Evolutionary conservation across 2,888 invertebrate genomes (phyloP).

Genomic region (Heteropelma amictum): DNA sequence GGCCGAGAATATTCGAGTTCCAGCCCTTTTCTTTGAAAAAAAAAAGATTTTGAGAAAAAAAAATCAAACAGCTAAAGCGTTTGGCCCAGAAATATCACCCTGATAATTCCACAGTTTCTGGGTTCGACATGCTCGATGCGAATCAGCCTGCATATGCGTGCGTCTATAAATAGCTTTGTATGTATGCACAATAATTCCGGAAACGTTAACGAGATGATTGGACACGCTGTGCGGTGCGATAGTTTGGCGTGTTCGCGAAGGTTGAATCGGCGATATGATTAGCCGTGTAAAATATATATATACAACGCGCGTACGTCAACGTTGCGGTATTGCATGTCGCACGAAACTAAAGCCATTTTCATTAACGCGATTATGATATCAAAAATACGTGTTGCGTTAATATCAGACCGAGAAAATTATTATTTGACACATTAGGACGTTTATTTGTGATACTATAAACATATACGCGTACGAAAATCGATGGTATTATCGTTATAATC

Average conservation of each 20-base stretch:
- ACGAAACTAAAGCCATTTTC: conserved; percentile 18
- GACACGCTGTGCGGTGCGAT: conserved; percentile 13
- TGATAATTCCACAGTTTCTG: too few relatives aligned
- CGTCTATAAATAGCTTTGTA: background rate
- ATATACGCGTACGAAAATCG: too few relatives aligned
- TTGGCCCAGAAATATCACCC: too few relatives aligned
- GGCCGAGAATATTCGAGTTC: too few relatives aligned
- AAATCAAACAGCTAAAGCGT: too few relatives aligned
- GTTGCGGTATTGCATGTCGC: conserved; percentile 33
- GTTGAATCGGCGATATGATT: conserved; percentile 39
- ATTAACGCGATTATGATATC: conserved; percentile 41
- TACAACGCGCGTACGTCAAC: too few relatives aligned
- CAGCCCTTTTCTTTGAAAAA: too few relatives aligned
- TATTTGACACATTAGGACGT: too few relatives aligned
- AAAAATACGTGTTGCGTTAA: conserved; percentile 14
- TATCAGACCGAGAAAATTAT: conserved; percentile 1
- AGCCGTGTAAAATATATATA: conserved; percentile 40
- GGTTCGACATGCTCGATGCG: too few relatives aligned
- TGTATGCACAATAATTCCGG: conserved; percentile 43
- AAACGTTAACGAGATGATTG: conserved; percentile 53
- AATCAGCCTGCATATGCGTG: background rate
- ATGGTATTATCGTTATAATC: too few relatives aligned
- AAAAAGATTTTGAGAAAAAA: too few relatives aligned
- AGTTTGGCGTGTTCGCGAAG: conserved; percentile 33
- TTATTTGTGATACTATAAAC: too few relatives aligned